Evolutionary conservation across 2,113 vertebrate genomes (phyloP), one percentile per base, ranked within the genome.

Genomic region (Psephotus haematonotus): DNA sequence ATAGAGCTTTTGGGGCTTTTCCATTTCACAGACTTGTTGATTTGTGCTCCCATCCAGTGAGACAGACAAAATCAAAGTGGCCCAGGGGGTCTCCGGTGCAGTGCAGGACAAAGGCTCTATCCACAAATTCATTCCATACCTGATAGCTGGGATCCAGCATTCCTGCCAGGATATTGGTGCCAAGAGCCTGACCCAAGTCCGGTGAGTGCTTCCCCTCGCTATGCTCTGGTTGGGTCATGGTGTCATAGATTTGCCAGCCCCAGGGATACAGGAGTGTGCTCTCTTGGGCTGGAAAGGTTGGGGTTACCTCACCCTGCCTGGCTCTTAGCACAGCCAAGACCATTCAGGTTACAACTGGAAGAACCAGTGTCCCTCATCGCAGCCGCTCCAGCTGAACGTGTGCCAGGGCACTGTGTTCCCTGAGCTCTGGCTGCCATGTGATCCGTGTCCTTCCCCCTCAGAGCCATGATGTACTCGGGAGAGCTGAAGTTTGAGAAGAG

Each of bases 81-180:
- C 99, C 75, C 99, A 99, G 91, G 99, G 99, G 1, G 99, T 99
- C 65, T 99, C 99, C 0, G 99, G 99, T 6, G 99, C 99, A 0
- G 98, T 99, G 75, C 99, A 99, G 92, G 99, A 99, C 97, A 99
- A 99, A 96, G 99, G 99, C 75, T 99, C 99, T 91, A 99, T 99
- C 97, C 99, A 99, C 96, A 99, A 99, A 96, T 99, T 99, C 89
- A 97, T 99, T 70, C 99, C 99, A 1, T 99, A 99, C 98, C 97
- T 99, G 96, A 98, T 99, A 70, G 99, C 98, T 74, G 99, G 99
- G 67, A 99, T 99, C 93, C 99, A 99, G 97, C 99, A 99, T 96
- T 99, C 99, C 87, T 99, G 99, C 93, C 99, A 99, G 96, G 99
- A 99, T 94, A 99, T 99, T 28, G 99, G 99, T 78, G 95, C 99